Evolutionary conservation across 2,888 invertebrate genomes (phyloP).

Genomic region (Diaperis boleti): DNA sequence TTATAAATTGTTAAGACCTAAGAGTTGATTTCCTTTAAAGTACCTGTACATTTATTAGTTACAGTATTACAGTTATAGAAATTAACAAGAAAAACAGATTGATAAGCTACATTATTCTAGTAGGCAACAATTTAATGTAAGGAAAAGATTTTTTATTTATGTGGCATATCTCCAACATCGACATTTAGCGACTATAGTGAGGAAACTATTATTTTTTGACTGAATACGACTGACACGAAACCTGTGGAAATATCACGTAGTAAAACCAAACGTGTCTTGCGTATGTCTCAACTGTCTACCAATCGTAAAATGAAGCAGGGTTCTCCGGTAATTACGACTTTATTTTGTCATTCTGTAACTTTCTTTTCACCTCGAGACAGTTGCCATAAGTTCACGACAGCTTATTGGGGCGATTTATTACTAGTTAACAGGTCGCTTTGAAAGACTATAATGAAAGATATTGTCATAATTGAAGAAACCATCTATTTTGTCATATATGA

Average conservation of each 20-base stretch:
- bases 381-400: conserved; percentile 22
- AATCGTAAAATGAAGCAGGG: conserved; percentile 36
- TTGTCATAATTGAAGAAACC: no score
- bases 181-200: conserved; percentile 13
- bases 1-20: no score
- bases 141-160: conserved; percentile 25
- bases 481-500: no score
- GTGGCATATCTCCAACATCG: conserved; percentile 19
- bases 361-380: conserved; percentile 21
- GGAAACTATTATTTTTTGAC: conserved; percentile 32
- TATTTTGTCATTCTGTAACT: conserved; percentile 36
- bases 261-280: conserved; percentile 39
- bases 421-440: no score
- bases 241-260: conserved; percentile 42
- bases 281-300: conserved; percentile 37
- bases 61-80: no score
- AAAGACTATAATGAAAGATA: no score
- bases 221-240: conserved; percentile 32
- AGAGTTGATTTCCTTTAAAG: no score
- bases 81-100: conserved; percentile 34
- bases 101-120: no score
- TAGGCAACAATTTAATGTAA: conserved; percentile 23
- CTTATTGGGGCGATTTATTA: conserved; percentile 16
- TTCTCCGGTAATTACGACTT: conserved; percentile 40
- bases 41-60: no score